Evolutionary conservation across 2,888 invertebrate species (phyloP).

Genomic region (Tolmerus cingulatus): DNA sequence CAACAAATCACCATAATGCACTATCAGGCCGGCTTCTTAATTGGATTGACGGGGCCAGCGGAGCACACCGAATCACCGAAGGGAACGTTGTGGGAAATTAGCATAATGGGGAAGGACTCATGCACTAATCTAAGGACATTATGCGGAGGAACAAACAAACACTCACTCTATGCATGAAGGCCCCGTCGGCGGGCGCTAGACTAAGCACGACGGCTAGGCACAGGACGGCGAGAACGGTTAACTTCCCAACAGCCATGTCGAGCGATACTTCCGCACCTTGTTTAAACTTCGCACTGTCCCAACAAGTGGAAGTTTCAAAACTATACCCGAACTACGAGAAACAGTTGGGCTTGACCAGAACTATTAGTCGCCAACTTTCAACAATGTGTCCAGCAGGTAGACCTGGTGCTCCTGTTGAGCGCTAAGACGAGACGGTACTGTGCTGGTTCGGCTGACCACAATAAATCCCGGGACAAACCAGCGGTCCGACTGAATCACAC

Average conservation of each 20-base stretch:
- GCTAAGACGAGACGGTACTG: not conserved
- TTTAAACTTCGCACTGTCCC: not conserved
- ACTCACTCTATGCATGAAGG: constrained; percentile 18
- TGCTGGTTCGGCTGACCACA: not conserved
- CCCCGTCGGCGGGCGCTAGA: not conserved
- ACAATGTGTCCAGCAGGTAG: not conserved
- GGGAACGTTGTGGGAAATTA: not conserved
- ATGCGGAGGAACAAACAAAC: not conserved
- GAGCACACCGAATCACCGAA: not conserved
- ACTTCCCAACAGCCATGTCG: constrained; percentile 13
- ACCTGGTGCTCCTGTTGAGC: not conserved
- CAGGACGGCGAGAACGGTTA: not conserved
- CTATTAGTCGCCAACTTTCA: not conserved
- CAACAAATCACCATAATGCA: not conserved
- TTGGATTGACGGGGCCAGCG: not conserved
- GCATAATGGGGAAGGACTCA: not conserved
- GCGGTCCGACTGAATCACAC: not conserved
- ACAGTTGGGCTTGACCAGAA: not conserved
- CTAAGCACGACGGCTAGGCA: not conserved
- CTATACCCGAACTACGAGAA: not conserved
- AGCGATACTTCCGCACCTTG: not conserved
- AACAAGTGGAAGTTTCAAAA: not conserved
- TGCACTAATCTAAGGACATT: not conserved
- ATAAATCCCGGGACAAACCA: not conserved
- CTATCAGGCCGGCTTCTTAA: not conserved